Evolutionary conservation across 2,888 invertebrate species (phyloP).

Genomic region (Philaethria dido): DNA sequence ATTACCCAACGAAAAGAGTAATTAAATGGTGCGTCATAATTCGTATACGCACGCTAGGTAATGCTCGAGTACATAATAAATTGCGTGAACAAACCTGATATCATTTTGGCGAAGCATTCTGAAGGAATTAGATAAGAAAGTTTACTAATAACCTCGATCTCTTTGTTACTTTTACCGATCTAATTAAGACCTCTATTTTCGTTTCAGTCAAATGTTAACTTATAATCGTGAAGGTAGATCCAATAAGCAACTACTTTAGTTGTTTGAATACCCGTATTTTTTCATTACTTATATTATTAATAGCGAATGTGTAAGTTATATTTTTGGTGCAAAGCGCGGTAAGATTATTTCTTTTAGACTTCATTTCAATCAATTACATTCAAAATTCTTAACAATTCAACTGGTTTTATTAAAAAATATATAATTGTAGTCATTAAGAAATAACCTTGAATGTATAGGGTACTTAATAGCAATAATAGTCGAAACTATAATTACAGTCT

Average conservation of each 20-base stretch:
- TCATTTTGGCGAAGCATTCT: slow-evolving; percentile 33
- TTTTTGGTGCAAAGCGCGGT: background rate
- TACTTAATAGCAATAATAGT: slow-evolving; percentile 27
- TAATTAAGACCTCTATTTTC: slow-evolving; percentile 16
- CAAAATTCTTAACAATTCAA: background rate
- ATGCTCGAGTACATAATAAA: slow-evolving; percentile 44
- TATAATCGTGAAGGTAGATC: background rate
- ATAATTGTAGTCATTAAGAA: slow-evolving; percentile 28
- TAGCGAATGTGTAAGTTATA: background rate
- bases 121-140: slow-evolving; percentile 18
- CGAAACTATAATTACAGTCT: slow-evolving; percentile 27
- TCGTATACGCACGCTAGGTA: slow-evolving; percentile 48
- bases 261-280: background rate
- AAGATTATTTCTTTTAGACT: background rate
- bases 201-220: slow-evolving; percentile 7
- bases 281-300: background rate
- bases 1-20: slow-evolving; percentile 50
- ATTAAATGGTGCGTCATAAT: slow-evolving; percentile 50
- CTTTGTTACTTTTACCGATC: slow-evolving; percentile 17
- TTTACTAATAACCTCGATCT: slow-evolving; percentile 11
- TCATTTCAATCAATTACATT: background rate
- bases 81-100: slow-evolving; percentile 43
- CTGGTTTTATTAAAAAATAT: background rate
- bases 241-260: background rate
- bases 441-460: slow-evolving; percentile 31